Conservation (phyloP, 2,113 vertebrate genomes). For the Epinephelus moara region DNA sequence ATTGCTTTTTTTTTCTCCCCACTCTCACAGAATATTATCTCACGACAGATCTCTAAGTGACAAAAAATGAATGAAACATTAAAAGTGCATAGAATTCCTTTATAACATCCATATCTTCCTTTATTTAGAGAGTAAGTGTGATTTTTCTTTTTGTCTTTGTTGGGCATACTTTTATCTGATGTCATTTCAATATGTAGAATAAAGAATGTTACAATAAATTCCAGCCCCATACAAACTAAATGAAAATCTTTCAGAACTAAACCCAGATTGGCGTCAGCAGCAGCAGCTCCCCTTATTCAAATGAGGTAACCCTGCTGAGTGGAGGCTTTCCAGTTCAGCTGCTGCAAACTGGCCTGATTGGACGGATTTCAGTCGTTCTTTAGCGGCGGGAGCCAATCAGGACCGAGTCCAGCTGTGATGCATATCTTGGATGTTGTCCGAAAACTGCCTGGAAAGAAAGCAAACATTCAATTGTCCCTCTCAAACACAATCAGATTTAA, state of each 20-base stretch:
- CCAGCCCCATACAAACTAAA: neutral
- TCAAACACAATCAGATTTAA: constrained; percentile 60
- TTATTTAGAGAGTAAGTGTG: neutral
- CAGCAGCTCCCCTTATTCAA: constrained; percentile 30
- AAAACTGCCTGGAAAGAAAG: constrained; percentile 53
- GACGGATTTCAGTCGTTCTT: constrained; percentile 58
- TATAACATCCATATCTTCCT: neutral
- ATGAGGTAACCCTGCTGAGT: constrained; percentile 54
- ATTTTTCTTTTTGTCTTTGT: neutral
- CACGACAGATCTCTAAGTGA: constrained; percentile 24
- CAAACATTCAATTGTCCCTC: constrained; percentile 61
- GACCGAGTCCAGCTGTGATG: constrained; percentile 62
- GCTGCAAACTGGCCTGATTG: constrained; percentile 58
- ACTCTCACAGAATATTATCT: constrained; percentile 21
- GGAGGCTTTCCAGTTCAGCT: constrained; percentile 56
- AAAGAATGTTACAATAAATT: neutral
- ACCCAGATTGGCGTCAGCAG: constrained; percentile 33
- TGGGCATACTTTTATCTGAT: neutral
- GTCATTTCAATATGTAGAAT: neutral
- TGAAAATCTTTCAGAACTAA: constrained; percentile 17
- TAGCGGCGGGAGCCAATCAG: constrained; percentile 59
- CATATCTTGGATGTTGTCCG: constrained; percentile 46
- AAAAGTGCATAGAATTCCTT: neutral
- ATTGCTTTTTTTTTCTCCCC: neutral
- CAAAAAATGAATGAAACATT: neutral